Base-by-base conservation (phyloP, 2,888 invertebrate species). In the Aproaerema taeniolella region DNA sequence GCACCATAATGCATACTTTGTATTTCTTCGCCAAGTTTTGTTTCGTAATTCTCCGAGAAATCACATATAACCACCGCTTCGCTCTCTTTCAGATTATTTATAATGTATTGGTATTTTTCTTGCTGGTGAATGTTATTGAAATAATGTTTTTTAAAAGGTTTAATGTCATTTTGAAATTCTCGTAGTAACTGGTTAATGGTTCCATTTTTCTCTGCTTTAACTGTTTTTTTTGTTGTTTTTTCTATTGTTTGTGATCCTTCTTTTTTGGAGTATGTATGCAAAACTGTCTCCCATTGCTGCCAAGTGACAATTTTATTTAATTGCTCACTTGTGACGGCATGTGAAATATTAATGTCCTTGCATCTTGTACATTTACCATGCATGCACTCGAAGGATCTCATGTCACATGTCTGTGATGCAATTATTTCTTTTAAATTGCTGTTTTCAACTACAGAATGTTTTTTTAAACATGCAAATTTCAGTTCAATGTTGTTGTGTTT, bases 1-100 rank as follows among this genome's bases (percentile, higher is more conserved):
- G 42, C 38, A 4, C 42, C 35, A 13, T 33, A 42, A 14, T 42
- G 35, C 38, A 42, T 38, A n/a, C n/a, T n/a, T n/a, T n/a, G n/a
- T n/a, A n/a, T n/a, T n/a, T n/a, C n/a, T n/a, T n/a, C n/a, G n/a
- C 9, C 10, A 14, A 42, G 17, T 31, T 42, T 42, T 17, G 28
- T 14, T 35, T 38, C 14, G 5, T 42, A 42, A 11, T 42, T 42
- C 15, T 42, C 29, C 2, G 34, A 38, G 24, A 38, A 42, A 26
- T 42, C 42, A 38, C 42, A 42, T 13, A 33, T 24, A n/a, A 42
- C 28, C 9, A 33, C 11, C 5, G 29, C 25, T 28, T 42, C 38
- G 7, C 31, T 24, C 16, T 42, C 38, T 10, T 34, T 3, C 1
- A 38, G 12, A 2, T 30, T 20, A 16, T 17, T 14, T 29, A 26